These are phyloP conservation scores for Caenorhabditis sp. DNA, from an alignment of 2,888 invertebrate genomes.

Conservation along the genomic window DNA sequence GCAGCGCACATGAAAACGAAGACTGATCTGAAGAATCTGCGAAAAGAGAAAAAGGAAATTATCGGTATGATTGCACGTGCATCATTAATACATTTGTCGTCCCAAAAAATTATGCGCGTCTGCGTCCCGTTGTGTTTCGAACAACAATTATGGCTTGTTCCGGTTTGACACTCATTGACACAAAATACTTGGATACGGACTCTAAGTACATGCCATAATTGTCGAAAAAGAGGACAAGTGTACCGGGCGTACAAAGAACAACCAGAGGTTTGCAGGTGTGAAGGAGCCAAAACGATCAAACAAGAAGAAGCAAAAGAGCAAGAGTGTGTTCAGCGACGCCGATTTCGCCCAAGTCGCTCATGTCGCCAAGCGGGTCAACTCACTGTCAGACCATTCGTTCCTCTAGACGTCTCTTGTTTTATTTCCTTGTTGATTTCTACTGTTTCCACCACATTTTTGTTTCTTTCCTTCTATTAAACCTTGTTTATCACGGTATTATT, in stretches of 20 bases:
- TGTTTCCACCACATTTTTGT: background rate
- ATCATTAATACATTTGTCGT: background rate
- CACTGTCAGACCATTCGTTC: conserved; percentile 50
- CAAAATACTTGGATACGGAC: too few relatives aligned
- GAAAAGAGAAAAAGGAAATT: conserved; percentile 36
- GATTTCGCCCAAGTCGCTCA: conserved; percentile 53
- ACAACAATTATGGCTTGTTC: background rate
- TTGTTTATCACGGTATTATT: conserved; percentile 9
- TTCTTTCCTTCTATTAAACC: background rate
- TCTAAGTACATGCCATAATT: too few relatives aligned
- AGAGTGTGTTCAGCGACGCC: conserved; percentile 57
- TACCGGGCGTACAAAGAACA: conserved; percentile 48
- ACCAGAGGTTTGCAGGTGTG: conserved; percentile 45
- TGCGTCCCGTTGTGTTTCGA: background rate
- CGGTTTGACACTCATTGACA: background rate
- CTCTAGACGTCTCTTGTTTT: conserved; percentile 15
- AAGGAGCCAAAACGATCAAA: too few relatives aligned
- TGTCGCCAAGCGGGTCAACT: conserved; percentile 40
- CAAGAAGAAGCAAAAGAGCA: conserved; percentile 51
- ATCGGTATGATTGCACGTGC: conserved; percentile 21
- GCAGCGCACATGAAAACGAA: conserved; percentile 45
- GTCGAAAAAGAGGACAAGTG: conserved; percentile 15
- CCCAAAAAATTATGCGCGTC: background rate
- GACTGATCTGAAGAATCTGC: conserved; percentile 23
- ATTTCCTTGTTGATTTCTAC: background rate